These are phyloP conservation scores for Patiria pectinifera DNA, from an alignment of 53 echinoderm and acorn worm genomes.

Conservation along the genomic window DNA sequence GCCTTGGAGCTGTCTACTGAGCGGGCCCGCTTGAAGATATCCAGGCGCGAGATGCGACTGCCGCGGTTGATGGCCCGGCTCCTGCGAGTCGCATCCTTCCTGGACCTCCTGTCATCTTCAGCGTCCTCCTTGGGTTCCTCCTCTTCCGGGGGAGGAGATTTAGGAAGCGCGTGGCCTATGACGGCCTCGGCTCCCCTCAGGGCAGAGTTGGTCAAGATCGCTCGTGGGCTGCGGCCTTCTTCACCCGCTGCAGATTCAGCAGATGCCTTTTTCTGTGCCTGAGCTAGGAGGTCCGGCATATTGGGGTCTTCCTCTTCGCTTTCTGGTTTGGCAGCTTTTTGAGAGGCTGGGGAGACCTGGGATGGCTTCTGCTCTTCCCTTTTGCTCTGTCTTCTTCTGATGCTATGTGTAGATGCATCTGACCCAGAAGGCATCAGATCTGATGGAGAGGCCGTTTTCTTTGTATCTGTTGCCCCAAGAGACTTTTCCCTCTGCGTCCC, in stretches of 20 bases:
- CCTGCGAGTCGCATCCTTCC: slow-evolving; percentile 85
- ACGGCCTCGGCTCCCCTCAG: slow-evolving; percentile 91
- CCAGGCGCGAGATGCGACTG: slow-evolving; percentile 75
- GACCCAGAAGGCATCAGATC: background rate
- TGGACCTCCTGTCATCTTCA: slow-evolving; percentile 79
- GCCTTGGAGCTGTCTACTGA: slow-evolving; percentile 90
- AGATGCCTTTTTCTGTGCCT: slow-evolving; percentile 72
- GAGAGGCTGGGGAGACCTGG: background rate
- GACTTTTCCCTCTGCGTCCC: slow-evolving; percentile 13
- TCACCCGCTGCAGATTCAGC: slow-evolving; percentile 61
- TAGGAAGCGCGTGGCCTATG: slow-evolving; percentile 83
- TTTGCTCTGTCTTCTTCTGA: slow-evolving; percentile 35
- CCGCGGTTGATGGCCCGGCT: slow-evolving; percentile 81
- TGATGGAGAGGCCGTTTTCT: slow-evolving; percentile 2
- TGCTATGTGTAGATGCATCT: background rate
- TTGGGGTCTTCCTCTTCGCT: slow-evolving; percentile 45
- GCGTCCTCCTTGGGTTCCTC: slow-evolving; percentile 62
- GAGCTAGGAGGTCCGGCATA: slow-evolving; percentile 81
- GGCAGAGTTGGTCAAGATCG: slow-evolving; percentile 85
- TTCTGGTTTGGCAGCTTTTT: slow-evolving; percentile 20
- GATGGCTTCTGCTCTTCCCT: slow-evolving; percentile 51
- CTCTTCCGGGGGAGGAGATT: slow-evolving; percentile 55
- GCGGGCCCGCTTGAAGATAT: slow-evolving; percentile 84
- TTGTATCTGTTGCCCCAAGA: background rate
- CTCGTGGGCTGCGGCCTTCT: slow-evolving; percentile 48